Conservation (phyloP, 2,888 invertebrate genomes). For the Acanthopleura granulata region DNA sequence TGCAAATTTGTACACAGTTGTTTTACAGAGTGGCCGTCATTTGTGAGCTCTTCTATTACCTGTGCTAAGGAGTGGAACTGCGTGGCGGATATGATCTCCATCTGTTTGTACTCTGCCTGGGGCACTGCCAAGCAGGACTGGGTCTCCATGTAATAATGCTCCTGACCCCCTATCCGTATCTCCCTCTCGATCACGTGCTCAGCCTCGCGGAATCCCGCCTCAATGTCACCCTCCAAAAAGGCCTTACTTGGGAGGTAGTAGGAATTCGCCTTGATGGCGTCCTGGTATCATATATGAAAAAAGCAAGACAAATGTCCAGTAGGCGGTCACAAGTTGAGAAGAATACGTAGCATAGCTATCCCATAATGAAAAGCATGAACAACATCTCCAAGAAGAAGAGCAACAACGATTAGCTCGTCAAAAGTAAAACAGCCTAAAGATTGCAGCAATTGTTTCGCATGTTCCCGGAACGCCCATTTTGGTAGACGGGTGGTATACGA, state of each 20-base stretch:
- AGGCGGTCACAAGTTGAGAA: too few species aligned
- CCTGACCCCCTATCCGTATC: constrained; percentile 86
- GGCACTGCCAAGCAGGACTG: constrained; percentile 65
- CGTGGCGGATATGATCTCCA: constrained; percentile 85
- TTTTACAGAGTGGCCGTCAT: too few species aligned
- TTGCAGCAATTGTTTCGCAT: too few species aligned
- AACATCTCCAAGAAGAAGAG: too few species aligned
- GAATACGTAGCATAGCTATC: too few species aligned
- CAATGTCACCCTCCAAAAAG: constrained; percentile 73
- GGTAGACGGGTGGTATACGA: too few species aligned
- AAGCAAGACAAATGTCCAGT: too few species aligned
- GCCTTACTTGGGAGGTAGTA: not conserved
- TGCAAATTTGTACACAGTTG: too few species aligned
- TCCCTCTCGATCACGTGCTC: constrained; percentile 82
- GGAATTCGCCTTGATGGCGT: not conserved
- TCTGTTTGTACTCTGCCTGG: constrained; percentile 78
- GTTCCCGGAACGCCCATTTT: too few species aligned
- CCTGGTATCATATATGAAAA: not conserved
- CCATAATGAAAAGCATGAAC: too few species aligned
- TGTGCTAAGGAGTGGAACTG: constrained; percentile 72
- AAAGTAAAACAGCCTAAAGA: too few species aligned
- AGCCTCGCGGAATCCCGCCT: constrained; percentile 76
- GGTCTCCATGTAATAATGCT: constrained; percentile 95
- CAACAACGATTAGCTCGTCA: too few species aligned
- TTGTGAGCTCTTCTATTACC: not conserved